Evolutionary conservation across 2,888 invertebrate species (phyloP), one percentile per base, ranked within the genome.

Genomic region (Diogma glabrata): DNA sequence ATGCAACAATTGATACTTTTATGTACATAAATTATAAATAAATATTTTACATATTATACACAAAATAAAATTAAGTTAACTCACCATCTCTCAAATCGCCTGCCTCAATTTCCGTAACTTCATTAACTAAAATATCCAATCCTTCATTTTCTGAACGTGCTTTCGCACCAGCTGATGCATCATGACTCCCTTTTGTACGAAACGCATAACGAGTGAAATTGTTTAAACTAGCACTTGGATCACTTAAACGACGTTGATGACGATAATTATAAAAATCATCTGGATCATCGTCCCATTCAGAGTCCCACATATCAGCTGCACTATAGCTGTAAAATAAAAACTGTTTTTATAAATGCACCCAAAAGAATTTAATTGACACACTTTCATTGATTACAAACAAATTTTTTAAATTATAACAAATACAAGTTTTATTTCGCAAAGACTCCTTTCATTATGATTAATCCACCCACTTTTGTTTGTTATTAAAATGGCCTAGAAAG

Each of bases 111-210:
- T 94, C 94, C 36, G 84, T 87, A 50, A 88, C 77, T 40, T 88
- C 91, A 67, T 81, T 82, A 55, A 82, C 84, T 66, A 90, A 79
- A 24, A 80, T 81, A 72, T 94, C 93, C 46, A 94, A 78, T 1
- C 91, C 91, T 70, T 91, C 93, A 67, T 89, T 87, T 72, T 94
- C 94, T 24, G 93, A 94, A 57, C 91, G 80, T 30, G 91, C 84
- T 56, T 81, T 84, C 54, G 87, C 82, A 63, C 82, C 83, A 6
- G 75, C 71, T 10, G 72, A 76, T 1, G 84, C 79, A 62, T 82
- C 79, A 14, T 74, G 70, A 48, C 61, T 61, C 51, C 60, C 55
- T 57, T 78, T 77, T 51, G 82, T 78, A 61, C 82, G 79, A 87
- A 89, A 86, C 23, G 87, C 84, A 61, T 89, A 83, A 57, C 89